phyloP scores from a whole-genome alignment of 2,888 invertebrate species.

The Selenia dentaria region DNA sequence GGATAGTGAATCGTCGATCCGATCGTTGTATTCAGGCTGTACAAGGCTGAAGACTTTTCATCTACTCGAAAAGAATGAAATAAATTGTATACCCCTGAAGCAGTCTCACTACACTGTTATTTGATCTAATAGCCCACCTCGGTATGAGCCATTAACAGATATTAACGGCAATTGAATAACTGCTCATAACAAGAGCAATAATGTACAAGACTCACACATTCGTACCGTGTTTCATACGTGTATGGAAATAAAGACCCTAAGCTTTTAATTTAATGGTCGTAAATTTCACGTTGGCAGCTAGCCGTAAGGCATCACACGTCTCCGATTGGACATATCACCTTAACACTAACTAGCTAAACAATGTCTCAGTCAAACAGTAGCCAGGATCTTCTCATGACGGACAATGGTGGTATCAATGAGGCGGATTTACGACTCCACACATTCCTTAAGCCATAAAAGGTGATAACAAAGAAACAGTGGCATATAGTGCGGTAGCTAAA shows the following conservation, averaged over 20 bases:
- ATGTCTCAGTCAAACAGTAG: conserved; percentile 52
- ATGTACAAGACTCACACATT: not conserved
- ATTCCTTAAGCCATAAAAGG: conserved; percentile 71
- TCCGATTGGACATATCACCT: conserved; percentile 49
- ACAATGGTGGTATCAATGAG: conserved; percentile 67
- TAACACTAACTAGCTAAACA: conserved; percentile 52
- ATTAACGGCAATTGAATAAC: conserved; percentile 32
- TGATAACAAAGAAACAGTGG: conserved; percentile 77
- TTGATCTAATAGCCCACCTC: conserved; percentile 12
- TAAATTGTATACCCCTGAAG: not conserved
- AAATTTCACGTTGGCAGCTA: not conserved
- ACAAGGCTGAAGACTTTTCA: conserved; percentile 12
- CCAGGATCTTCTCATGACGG: conserved; percentile 52
- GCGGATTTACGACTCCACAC: conserved; percentile 70
- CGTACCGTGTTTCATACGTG: not conserved
- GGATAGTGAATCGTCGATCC: conserved; percentile 31
- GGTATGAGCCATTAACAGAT: conserved; percentile 17
- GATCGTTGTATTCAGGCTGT: conserved; percentile 24
- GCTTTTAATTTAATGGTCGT: not conserved
- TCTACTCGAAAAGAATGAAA: not conserved
- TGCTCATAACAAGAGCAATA: conserved; percentile 1
- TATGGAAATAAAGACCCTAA: not conserved
- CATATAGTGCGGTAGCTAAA: conserved; percentile 75
- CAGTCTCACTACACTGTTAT: conserved; percentile 7
- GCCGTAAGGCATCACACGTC: conserved; percentile 15